Base-by-base conservation (phyloP, 2,797 vertebrate genomes). In the Macroramphosus scolopax region DNA sequence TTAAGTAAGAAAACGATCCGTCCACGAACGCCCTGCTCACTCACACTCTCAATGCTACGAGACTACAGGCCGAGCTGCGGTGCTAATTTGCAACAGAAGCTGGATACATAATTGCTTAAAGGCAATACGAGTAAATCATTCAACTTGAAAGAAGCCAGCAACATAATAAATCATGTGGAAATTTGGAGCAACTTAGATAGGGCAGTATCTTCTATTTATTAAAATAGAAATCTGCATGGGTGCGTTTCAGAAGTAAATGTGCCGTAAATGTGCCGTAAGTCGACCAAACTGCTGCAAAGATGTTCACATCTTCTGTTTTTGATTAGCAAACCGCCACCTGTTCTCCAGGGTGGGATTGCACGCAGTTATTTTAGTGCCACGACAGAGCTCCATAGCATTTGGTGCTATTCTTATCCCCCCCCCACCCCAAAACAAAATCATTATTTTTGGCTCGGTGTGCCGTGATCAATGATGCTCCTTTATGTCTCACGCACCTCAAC, bases 291-390 rank as follows among this genome's bases (percentile, higher is more conserved):
- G n/a, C n/a, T n/a, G n/a, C n/a, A 68, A 72, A 47, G 24, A 72
- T 30, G 51, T 48, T 72, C 66, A 57, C 44, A 68, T 75, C 50
- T 64, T 83, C 49, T n/a, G n/a, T 46, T 65, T 72, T 63, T 77
- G 68, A 83, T 83, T 76, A 66, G 63, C 78, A 80, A 75, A 62
- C 76, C 67, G 63, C 29, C 74, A 83, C 73, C 58, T 78, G 64
- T 57, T 84, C 81, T 80, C 72, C 13, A 39, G 45, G 20, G 57
- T 73, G 63, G 81, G 82, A 80, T 52, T 71, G 62, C 66, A 63
- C n/a, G 50, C 47, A 63, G 61, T 68, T 70, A 70, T 75, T 75
- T 73, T 52, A 58, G 65, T 61, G 68, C 65, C 71, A 69, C 51
- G 22, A 66, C 62, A 54, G 54, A 42, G 65, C 48, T 48, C 41